These are phyloP conservation scores for Pollenia amentaria DNA, from an alignment of 2,888 invertebrate genomes.

Conservation along the genomic window DNA sequence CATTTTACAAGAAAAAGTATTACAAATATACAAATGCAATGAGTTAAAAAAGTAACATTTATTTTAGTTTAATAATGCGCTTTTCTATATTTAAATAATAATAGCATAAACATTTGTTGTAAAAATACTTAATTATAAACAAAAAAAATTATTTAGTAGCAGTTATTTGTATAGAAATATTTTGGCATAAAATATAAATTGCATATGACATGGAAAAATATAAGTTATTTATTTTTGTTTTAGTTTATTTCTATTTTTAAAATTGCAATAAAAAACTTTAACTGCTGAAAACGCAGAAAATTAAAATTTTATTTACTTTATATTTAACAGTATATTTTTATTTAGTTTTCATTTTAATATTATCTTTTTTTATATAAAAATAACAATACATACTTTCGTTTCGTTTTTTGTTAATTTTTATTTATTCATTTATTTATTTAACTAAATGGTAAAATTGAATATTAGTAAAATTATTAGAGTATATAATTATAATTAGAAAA, in stretches of 20 bases:
- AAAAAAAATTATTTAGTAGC: neutral
- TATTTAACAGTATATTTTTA: conserved; percentile 23
- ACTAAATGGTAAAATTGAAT: conserved; percentile 9
- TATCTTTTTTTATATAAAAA: conserved; percentile 38
- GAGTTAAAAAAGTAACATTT: conserved; percentile 27
- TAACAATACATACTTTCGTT: conserved; percentile 60
- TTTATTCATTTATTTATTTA: conserved; percentile 10
- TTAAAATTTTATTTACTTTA: neutral
- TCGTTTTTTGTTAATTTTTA: conserved; percentile 28
- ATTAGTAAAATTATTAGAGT: conserved; percentile 58
- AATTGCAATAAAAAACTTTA: conserved; percentile 5
- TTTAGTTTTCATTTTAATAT: neutral
- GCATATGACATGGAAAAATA: conserved; percentile 14
- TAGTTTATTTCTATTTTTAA: neutral
- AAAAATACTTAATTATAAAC: conserved; percentile 16
- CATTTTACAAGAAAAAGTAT: conserved; percentile 43
- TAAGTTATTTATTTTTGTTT: conserved; percentile 6
- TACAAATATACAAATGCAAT: conserved; percentile 52
- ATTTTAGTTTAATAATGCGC: conserved; percentile 5
- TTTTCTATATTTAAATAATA: conserved; percentile 20
- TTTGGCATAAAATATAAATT: conserved; percentile 53
- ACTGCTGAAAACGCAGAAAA: conserved; percentile 25
- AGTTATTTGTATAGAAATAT: conserved; percentile 26
- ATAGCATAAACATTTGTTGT: conserved; percentile 7
- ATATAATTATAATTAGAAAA: conserved; percentile 19